phyloP scores from a whole-genome alignment of 2,113 vertebrate genomes.

The Gallinago paraguaiae region DNA sequence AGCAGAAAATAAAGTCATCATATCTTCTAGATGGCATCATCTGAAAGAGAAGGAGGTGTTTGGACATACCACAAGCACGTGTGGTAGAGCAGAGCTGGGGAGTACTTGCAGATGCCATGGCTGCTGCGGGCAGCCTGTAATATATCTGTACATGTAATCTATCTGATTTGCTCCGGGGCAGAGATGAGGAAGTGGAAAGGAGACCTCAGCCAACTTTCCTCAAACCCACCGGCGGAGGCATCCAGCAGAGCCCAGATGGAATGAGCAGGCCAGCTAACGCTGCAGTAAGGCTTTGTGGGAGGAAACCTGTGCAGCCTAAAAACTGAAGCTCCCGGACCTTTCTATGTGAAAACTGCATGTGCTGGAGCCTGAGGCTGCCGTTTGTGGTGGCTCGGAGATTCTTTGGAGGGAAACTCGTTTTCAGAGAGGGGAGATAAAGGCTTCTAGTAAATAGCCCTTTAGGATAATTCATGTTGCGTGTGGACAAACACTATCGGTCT shows the following conservation, averaged over 20 bases:
- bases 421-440: not conserved
- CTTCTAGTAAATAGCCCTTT: not conserved
- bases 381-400: not conserved
- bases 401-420: not conserved
- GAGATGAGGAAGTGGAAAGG: not conserved
- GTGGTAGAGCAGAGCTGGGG: not conserved
- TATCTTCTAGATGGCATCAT: not conserved
- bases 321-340: not conserved
- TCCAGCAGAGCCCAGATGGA: not conserved
- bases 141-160: not conserved
- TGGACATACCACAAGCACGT: not conserved
- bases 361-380: not conserved
- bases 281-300: not conserved
- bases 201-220: not conserved
- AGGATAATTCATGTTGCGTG: not conserved
- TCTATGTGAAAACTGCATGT: not conserved
- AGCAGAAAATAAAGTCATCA: not conserved
- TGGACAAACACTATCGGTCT: not conserved
- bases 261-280: not conserved
- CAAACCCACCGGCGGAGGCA: not conserved
- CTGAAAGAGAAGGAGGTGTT: constrained; percentile 3
- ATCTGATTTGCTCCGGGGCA: not conserved
- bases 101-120: not conserved
- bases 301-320: not conserved
- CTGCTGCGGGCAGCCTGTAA: not conserved